Base-by-base conservation (phyloP, 2,888 invertebrate genomes). In the Tyria jacobaeae region DNA sequence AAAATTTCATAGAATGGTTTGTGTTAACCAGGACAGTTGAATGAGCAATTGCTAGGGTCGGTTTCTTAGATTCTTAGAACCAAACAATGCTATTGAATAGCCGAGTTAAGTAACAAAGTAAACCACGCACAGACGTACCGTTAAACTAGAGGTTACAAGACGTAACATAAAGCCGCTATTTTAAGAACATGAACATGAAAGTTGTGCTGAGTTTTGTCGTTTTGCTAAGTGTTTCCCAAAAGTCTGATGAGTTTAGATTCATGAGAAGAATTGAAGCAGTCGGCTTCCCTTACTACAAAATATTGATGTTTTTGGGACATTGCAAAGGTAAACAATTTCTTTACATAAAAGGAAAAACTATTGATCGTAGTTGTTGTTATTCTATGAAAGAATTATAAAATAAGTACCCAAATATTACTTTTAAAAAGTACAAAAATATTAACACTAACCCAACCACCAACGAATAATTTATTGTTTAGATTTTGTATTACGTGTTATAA, bases 201-300 rank as follows among this genome's bases (percentile, higher is more conserved):
- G 27, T 57, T 27, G 0, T 12, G 37, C 34, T 64, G 9, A n/a
- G 34, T 14, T 14, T 68, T 2, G 12, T 61, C 34, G 37, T 75
- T 14, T 0, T 61, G 12, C 2, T 69, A 14, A 6, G 64, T 24
- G 15, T 64, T 15, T 34, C 51, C 14, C 59, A 65, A 54, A 17
- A 54, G 5, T 57, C 74, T 34, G 25, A 24, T 15, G 65, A 64
- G 21, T 64, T 47, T 35, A 78, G 67, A 66, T 81, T 81, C 75
- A 64, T 64, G 21, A 79, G 89, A 64, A 76, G 61, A 2, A 84
- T 92, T 31, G 54, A 78, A 63, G 87, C 85, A 10, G 78, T 85
- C 35, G 86, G 86, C 24, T 71, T 76, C 55, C 85, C 88, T 2
- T 90, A 86, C 67, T 91, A 90, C 67, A 87, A 88, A 70, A 84